phyloP scores from a whole-genome alignment of 2,888 invertebrate species.

The Leuctra nigra region DNA sequence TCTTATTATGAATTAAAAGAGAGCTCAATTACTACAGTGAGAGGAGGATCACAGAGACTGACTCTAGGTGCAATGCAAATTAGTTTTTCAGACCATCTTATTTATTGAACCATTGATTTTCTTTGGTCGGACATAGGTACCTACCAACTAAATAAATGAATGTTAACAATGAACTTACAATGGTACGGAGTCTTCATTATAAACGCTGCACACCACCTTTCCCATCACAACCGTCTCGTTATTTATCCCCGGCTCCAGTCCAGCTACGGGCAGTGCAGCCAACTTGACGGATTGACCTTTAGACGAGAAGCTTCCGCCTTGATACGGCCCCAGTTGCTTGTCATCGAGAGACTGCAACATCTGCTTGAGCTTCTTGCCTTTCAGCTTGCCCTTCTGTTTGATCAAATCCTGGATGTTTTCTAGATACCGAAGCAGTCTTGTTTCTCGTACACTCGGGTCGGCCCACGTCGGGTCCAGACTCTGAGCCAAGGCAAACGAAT shows the following conservation, averaged over 20 bases:
- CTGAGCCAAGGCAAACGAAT: slow-evolving; percentile 59
- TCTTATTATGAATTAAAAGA: too few species aligned
- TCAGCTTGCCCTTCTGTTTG: slow-evolving; percentile 62
- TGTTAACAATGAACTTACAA: too few species aligned
- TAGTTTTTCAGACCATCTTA: too few species aligned
- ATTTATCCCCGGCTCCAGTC: slow-evolving; percentile 57
- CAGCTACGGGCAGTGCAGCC: slow-evolving; percentile 44
- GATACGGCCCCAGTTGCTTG: slow-evolving; percentile 54
- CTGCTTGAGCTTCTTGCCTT: slow-evolving; percentile 60
- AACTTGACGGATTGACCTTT: slow-evolving; percentile 47
- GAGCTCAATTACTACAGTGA: too few species aligned
- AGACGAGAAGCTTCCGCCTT: slow-evolving; percentile 49
- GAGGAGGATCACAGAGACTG: too few species aligned
- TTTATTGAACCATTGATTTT: too few species aligned
- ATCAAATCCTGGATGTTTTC: slow-evolving; percentile 56
- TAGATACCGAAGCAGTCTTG: slow-evolving; percentile 57
- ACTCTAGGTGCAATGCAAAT: too few species aligned
- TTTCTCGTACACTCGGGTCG: slow-evolving; percentile 54
- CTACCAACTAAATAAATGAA: too few species aligned
- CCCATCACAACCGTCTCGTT: slow-evolving; percentile 62
- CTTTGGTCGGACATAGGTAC: too few species aligned
- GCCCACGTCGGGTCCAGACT: slow-evolving; percentile 71
- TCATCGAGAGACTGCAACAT: slow-evolving; percentile 59
- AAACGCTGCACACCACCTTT: slow-evolving; percentile 73
- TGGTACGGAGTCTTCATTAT: slow-evolving; percentile 66